These are phyloP conservation scores for Ceratina japonica DNA, from an alignment of 1,140 invertebrate species.

Conservation along the genomic window DNA sequence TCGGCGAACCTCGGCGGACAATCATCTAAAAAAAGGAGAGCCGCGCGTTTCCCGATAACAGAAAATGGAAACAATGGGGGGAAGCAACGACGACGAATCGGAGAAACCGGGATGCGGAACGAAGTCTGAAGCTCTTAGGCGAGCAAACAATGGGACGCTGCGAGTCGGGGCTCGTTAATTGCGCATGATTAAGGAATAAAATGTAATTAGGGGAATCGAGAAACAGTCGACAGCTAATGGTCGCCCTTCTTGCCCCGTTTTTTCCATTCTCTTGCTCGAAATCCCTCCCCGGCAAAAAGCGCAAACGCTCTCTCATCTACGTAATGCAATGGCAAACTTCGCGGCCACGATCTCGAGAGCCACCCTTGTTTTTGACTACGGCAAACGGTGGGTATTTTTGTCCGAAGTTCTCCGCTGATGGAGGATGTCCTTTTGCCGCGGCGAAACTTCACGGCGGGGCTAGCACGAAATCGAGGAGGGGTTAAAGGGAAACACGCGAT, in stretches of 20 bases:
- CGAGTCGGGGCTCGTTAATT: constrained; percentile 16
- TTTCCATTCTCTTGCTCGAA: not conserved
- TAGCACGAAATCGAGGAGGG: not conserved
- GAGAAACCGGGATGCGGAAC: no score
- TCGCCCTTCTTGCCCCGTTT: not conserved
- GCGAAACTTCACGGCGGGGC: not conserved
- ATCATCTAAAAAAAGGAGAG: not conserved
- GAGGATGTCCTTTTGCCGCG: not conserved
- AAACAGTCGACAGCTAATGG: constrained; percentile 1
- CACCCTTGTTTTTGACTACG: constrained; percentile 6
- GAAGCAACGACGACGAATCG: not conserved
- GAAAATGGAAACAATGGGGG: not conserved
- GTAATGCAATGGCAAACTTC: constrained; percentile 27
- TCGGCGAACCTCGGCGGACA: no score
- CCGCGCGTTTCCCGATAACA: not conserved
- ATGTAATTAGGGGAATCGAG: not conserved
- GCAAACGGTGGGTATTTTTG: not conserved
- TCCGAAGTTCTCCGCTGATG: not conserved
- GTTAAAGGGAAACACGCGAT: not conserved
- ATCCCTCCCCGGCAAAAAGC: not conserved
- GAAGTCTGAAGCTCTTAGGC: not conserved
- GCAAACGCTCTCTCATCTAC: not conserved
- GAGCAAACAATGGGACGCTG: not conserved
- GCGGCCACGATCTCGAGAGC: not conserved
- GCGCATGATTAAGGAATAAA: not conserved